Evolutionary conservation across 2,113 vertebrate genomes (phyloP), one percentile per base, ranked within the genome.

Genomic region (Rhinolophus sinicus): DNA sequence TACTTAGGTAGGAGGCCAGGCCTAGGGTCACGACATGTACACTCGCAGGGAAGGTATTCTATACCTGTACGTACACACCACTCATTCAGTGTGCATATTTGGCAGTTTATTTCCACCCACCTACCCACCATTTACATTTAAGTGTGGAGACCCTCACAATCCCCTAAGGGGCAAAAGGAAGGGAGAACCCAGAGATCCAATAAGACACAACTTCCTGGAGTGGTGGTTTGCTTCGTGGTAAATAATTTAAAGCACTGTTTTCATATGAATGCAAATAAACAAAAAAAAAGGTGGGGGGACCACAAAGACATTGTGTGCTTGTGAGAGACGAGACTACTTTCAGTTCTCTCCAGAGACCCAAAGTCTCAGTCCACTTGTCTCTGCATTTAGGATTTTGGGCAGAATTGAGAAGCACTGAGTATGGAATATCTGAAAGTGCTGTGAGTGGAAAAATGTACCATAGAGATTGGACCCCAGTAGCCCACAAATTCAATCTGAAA

Each of bases 61-160:
- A 18, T 0, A 22, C 18, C 18, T 5, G 2, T 10, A 5, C 16
- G 8, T 16, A n/a, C 9, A 8, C 21, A 76, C 5, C 52, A n/a
- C 35, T 13, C 58, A 62, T 24, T 75, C 30, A 4, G 30, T 30
- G 38, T 54, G 50, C 19, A 2, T n/a, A 44, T 38, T 69, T 28
- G 44, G 26, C 35, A 77, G 40, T 75, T 58, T 40, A 28, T n/a
- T 52, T 69, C 58, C 73, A 67, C 11, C 40, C 35, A 16, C 3
- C 16, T 26, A 28, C 11, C 35, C 64, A 10, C 16, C 21, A 4
- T 4, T 76, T 82, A 21, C 56, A 54, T 70, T 76, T 76, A 82
- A 38, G 52, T 67, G 14, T 33, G 22, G 69, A 18, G 14, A 64
- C 35, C 10, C 30, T 73, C 54, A 28, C 0, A 1, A 16, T 38